Evolutionary conservation across 2,797 vertebrate genomes (phyloP), one percentile per base, ranked within the genome.

Genomic region (Simalia tracyae): DNA sequence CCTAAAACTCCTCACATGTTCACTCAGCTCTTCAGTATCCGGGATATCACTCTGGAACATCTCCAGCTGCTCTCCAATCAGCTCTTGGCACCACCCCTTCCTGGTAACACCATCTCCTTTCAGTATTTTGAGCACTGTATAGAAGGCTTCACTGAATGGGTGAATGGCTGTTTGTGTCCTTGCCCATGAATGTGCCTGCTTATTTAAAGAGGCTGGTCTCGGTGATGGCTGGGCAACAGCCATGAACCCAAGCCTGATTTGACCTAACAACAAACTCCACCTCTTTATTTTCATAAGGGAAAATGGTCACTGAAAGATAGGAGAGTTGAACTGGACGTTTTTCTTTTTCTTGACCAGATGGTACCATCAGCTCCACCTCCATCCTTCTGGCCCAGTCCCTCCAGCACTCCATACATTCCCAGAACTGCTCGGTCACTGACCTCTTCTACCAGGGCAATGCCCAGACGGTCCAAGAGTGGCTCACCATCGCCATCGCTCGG

Each of bases 371-470:
- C 95, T 99, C 99, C 54, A 98, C 98, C 94, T 99, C 98, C 6
- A 98, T 99, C 96, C 98, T 99, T 1, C 93, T 99, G 97, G 98
- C 98, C 12, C 99, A 99, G 97, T 99, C 99, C 1, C 94, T 99
- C 95, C 99, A 99, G 86, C 98, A 99, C 94, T 99, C 99, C 93
- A 96, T 99, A 84, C 98, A 98, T 92, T 98, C 98, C 89, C 98
- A 99, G 97, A 99, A 98, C 97, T 99, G 99, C 95, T 99, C 99
- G 0, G 98, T 99, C 93, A 99, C 99, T 0, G 99, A 99, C 91
- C 98, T 99, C 42, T 99, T 99, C 97, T 99, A 99, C 97, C 99
- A 99, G 97, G 99, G 99, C 91, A 99, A 98, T 68, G 98, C 98
- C 10, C 98, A 98, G 91, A 97, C 98, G 15, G 98, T 99, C 96